Conservation (phyloP, 1,140 invertebrate species). For the Drosophila biarmipes region DNA sequence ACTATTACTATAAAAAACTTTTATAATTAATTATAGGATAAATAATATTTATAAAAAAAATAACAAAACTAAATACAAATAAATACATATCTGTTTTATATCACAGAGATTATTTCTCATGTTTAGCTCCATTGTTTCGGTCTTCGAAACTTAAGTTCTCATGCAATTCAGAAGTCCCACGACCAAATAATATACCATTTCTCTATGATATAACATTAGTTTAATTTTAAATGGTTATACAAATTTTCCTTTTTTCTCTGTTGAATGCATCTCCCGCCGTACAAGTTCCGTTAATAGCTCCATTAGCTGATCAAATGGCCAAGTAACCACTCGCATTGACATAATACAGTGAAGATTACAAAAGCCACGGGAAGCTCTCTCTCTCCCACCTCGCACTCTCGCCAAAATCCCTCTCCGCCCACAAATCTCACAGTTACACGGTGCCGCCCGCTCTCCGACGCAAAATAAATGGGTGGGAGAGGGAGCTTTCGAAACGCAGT, state of each 20-base stretch:
- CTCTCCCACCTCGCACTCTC: not conserved
- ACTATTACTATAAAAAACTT: too few species aligned
- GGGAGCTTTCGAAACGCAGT: conserved; percentile 15
- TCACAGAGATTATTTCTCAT: too few species aligned
- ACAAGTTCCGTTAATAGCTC: conserved; percentile 17
- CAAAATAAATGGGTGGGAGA: conserved; percentile 32
- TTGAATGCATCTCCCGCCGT: not conserved
- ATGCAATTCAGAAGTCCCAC: too few species aligned
- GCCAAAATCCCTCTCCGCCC: not conserved
- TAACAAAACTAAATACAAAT: too few species aligned
- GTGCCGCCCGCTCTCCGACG: conserved; percentile 9
- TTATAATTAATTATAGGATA: too few species aligned
- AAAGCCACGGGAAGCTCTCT: conserved; percentile 26
- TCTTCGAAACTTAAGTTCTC: too few species aligned
- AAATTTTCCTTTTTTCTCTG: not conserved
- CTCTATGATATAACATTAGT: too few species aligned
- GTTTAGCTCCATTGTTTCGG: too few species aligned
- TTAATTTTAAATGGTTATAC: too few species aligned
- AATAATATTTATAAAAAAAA: too few species aligned
- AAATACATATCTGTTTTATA: too few species aligned
- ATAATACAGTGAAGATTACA: conserved; percentile 29
- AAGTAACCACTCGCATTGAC: conserved; percentile 17
- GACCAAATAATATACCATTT: too few species aligned
- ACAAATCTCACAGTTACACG: not conserved
- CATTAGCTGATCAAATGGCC: conserved; percentile 20